Evolutionary conservation across 2,113 vertebrate species (phyloP), one percentile per base, ranked within the genome.

Genomic region (Syrrhaptes paradoxus): DNA sequence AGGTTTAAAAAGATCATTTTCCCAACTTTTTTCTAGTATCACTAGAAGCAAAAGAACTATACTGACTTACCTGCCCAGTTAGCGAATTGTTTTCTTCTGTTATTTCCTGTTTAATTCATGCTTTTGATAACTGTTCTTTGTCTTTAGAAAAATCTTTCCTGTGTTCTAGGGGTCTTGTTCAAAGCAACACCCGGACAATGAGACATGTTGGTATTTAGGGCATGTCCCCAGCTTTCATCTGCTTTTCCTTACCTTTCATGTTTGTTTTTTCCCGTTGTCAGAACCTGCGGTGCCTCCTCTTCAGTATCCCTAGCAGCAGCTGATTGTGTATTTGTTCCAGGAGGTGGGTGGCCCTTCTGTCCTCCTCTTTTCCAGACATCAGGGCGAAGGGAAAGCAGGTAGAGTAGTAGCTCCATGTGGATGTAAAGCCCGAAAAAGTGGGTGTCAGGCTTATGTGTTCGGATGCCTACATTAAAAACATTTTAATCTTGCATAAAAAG

Each of bases 221-320:
- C 74, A 80, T 26, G 57, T 88, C 85, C 62, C 68, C 51, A 38
- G 78, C 93, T 91, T 91, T 85, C 93, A 75, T 75, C 85, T 94
- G 74, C 85, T 80, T 71, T 75, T 88, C 89, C 85, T 91, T 59
- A 85, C 85, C 79, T 91, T 85, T 94, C 85, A 75, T 75, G 62
- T 88, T 71, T 88, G 74, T 74, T 85, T 88, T 79, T 88, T 70
- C 79, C 68, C 67, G 5, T 48, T n/a, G 38, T 58, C n/a, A 32
- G 67, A 29, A 28, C 48, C 72, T 22, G 32, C 5, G 3, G 72
- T 63, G 83, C 61, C 77, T 74, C 77, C 72, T 67, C 77, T 41
- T 43, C 7, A 36, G 55, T 79, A 19, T 52, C 79, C 73, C 67
- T 20, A 17, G 78, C 70, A 78, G 92, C 85, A 55, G 57, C 68